These are phyloP conservation scores for Pedicia rivosa DNA, from an alignment of 2,888 invertebrate species.

Conservation along the genomic window DNA sequence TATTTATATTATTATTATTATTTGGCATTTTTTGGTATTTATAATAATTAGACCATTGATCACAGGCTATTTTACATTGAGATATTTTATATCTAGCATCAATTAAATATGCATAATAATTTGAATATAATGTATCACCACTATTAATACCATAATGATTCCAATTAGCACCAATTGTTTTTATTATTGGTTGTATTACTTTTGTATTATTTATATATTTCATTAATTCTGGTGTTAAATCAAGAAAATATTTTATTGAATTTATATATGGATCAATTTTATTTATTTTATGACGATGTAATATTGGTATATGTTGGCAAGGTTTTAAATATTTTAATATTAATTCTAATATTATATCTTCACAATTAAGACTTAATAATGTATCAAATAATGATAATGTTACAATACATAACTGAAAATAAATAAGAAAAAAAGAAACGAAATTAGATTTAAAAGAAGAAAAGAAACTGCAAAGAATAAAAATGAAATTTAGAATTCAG, in stretches of 20 bases:
- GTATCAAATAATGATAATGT: slow-evolving; percentile 84
- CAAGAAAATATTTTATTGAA: slow-evolving; percentile 58
- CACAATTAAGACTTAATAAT: slow-evolving; percentile 80
- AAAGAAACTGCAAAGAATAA: neutral
- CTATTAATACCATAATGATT: slow-evolving; percentile 35
- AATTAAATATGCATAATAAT: slow-evolving; percentile 73
- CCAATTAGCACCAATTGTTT: slow-evolving; percentile 35
- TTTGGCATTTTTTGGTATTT: slow-evolving; percentile 35
- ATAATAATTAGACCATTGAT: slow-evolving; percentile 65
- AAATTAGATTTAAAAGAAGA: slow-evolving; percentile 3
- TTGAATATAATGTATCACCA: slow-evolving; percentile 56
- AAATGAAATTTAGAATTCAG: too few species aligned
- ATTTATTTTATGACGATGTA: slow-evolving; percentile 53
- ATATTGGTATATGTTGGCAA: slow-evolving; percentile 56
- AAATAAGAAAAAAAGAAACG: slow-evolving; percentile 8
- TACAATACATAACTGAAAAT: slow-evolving; percentile 59
- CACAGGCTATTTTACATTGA: slow-evolving; percentile 56
- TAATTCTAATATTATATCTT: slow-evolving; percentile 88
- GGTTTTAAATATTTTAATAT: slow-evolving; percentile 72
- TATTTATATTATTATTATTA: slow-evolving; percentile 2
- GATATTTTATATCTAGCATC: slow-evolving; percentile 68
- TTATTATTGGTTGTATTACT: slow-evolving; percentile 19
- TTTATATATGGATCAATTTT: slow-evolving; percentile 53
- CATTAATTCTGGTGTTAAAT: slow-evolving; percentile 45
- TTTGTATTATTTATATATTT: slow-evolving; percentile 17